A percentile compares a stretch with the other conserved stretches of the same genome.
Conservation (phyloP, 2,797 vertebrate genomes). For the Peromyscus aztecus region DNA sequence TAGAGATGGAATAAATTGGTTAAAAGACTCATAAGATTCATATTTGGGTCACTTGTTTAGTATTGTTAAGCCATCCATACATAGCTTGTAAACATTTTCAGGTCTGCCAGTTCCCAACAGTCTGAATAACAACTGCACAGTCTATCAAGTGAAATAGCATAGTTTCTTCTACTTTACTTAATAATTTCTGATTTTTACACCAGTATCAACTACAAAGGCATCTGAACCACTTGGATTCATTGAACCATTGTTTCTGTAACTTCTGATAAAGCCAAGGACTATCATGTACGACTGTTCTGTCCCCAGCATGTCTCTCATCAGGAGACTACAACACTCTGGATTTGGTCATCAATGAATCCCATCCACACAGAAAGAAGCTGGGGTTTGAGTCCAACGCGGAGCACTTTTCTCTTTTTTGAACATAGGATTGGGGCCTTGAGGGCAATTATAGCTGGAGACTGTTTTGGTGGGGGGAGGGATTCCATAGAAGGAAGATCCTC, state of each 20-base stretch:
- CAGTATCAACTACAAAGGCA: background rate
- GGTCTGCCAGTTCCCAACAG: background rate
- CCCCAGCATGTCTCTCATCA: background rate
- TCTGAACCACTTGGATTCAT: background rate
- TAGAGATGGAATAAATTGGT: background rate
- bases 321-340: background rate
- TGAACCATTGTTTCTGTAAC: background rate
- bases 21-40: background rate
- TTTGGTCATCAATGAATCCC: background rate
- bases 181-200: background rate
- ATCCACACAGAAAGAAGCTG: background rate
- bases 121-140: background rate
- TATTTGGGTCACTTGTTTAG: background rate
- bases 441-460: background rate
- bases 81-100: background rate
- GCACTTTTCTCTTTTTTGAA: background rate
- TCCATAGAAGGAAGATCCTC: background rate
- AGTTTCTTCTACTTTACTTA: background rate
- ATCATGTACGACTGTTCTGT: accelerated
- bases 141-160: background rate
- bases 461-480: background rate
- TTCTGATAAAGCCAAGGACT: background rate
- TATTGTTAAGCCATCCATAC: background rate
- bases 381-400: background rate
- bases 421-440: background rate